Base-by-base conservation (phyloP, 2,888 invertebrate species). In the Liposcelis brunnea region DNA sequence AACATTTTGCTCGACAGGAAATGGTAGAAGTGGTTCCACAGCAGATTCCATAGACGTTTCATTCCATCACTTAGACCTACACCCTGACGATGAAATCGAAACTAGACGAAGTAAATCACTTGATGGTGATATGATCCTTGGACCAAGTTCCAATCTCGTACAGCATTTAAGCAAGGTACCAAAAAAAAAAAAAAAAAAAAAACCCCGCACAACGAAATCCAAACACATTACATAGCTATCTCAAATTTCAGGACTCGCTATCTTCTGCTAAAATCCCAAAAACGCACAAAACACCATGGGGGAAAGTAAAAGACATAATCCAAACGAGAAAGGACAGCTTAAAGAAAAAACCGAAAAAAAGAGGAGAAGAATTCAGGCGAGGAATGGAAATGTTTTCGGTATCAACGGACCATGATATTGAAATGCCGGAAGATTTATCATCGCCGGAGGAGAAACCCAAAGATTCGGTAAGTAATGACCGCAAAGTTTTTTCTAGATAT, bases 291-390 rank as follows among this genome's bases (percentile, higher is more conserved):
- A 78, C 75, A n/a, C 75, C 80, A 0, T 82, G 82, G 81, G 75
- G 76, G 1, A 78, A 80, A 61, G 78, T 83, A 67, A 75, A 80
- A 50, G 78, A 79, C 55, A 81, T 82, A 47, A 78, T 82, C 49
- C 77, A 80, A 56, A 77, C 78, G 0, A 69, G 75, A 44, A 70
- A 74, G 49, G 78, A 77, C 51, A 75, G 77, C 14, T 69, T 75
- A 47, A 74, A 75, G 61, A 71, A 72, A 60, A 70, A 70, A 56
- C 64, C 69, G 33, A 60, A 60, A 49, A 58, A 40, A 19, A 7
- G 40, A 19, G 26, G 5, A 8, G 40, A 40, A 40, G 40, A 40
- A 16, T 35, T 35, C 10, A 35, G 14, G 10, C 4, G 15, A 16
- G 35, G 16, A 10, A 21, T 21, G 5, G 40, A 40, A 19, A 8